Base-by-base conservation (phyloP, 2,797 vertebrate species). In the Megalops cyprinoides region DNA sequence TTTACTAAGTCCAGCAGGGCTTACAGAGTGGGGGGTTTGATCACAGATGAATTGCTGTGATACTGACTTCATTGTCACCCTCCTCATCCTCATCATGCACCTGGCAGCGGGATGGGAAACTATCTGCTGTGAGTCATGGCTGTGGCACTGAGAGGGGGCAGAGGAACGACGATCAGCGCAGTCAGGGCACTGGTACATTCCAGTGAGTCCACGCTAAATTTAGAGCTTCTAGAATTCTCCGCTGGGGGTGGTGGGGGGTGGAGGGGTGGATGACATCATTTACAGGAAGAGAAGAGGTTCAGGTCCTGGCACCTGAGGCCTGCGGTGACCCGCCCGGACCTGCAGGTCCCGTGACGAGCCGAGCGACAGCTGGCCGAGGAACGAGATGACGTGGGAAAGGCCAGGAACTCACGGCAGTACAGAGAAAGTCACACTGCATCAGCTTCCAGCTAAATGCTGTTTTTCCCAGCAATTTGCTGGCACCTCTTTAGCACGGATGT, bases 181-280 rank as follows among this genome's bases (percentile, higher is more conserved):
- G 48, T 20, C 37, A 14, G 53, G 56, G 58, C 14, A 1, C 18
- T 37, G 74, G 51, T 25, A 67, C 79, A 79, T 83, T 58, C 79
- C 74, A 71, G 37, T 34, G 37, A 71, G 82, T 80, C 69, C 78
- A 73, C 51, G 49, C 78, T 74, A 80, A 48, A 77, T 77, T 60
- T 71, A 83, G 79, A 83, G 74, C 51, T 77, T 83, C 82, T 73
- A 39, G 79, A 83, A 83, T 80, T 73, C 31, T 80, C 82, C 39
- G 53, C 55, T 76, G 60, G 39, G 48, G n/a, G n/a, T n/a, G n/a
- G n/a, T n/a, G n/a, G n/a, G 48, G 56, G 18, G 53, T 55, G 53
- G 18, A 53, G 0, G 37, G 58, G 46, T 3, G 39, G 55, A 18
- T 69, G 71, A 44, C 74, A 79, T 60, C 14, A 28, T 60, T 58